A percentile compares a stretch with the other conserved stretches of the same genome.
Conservation (phyloP, 2,888 invertebrate genomes). For the Ophion obscuratus region DNA sequence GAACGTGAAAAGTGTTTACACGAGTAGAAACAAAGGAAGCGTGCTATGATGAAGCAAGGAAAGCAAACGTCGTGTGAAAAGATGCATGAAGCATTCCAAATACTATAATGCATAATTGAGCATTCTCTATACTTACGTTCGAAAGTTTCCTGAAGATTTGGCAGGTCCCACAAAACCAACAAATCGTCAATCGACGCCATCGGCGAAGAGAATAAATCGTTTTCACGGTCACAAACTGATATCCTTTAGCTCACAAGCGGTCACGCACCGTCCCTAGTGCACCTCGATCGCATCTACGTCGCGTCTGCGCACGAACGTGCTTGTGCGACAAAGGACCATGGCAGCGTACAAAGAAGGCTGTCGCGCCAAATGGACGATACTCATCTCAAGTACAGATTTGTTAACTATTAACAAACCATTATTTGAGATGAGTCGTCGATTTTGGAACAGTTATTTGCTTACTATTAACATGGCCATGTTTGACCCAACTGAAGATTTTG, state of each 20-base stretch:
- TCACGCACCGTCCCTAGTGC: no score
- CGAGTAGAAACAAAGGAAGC: no score
- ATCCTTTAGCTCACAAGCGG: background rate
- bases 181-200: no score
- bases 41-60: no score
- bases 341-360: background rate
- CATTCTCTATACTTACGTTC: background rate
- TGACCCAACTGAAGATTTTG: background rate
- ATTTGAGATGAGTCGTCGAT: conserved; percentile 11
- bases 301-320: no score
- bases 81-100: no score
- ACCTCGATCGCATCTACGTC: no score
- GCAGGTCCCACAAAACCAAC: no score
- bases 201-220: no score
- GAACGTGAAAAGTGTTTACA: no score
- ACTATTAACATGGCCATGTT: conserved; percentile 2
- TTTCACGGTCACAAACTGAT: background rate
- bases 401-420: conserved; percentile 11
- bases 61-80: no score
- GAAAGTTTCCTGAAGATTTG: no score
- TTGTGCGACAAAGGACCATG: background rate
- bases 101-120: background rate
- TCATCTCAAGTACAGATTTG: conserved; percentile 15
- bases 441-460: background rate
- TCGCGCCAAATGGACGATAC: conserved; percentile 2